Evolutionary conservation across 2,888 invertebrate genomes (phyloP).

Genomic region (Amorpha juglandis): DNA sequence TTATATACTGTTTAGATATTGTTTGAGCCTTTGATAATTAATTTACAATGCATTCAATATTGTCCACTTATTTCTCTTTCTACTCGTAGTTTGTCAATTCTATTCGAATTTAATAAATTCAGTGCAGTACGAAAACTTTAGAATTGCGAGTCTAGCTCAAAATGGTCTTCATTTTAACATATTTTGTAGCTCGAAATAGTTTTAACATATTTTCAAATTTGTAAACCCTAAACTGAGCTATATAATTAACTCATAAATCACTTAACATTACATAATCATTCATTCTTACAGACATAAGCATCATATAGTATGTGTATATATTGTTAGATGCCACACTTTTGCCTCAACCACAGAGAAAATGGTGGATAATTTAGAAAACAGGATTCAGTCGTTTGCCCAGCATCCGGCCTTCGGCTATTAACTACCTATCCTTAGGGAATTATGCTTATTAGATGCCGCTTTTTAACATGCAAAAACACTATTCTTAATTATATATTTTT

Average conservation of each 20-base stretch:
- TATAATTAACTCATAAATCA: conserved; percentile 14
- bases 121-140: no score
- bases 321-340: conserved; percentile 5
- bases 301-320: background rate
- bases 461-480: background rate
- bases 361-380: conserved; percentile 16
- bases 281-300: background rate
- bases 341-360: background rate
- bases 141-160: background rate
- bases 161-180: background rate
- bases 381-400: conserved; percentile 8
- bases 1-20: background rate
- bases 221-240: no score
- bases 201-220: background rate
- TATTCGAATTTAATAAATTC: no score
- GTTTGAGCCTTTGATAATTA: background rate
- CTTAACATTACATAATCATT: background rate
- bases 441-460: conserved; percentile 22
- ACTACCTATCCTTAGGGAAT: conserved; percentile 16
- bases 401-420: conserved; percentile 1
- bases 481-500: background rate
- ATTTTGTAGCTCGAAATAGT: no score
- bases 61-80: no score
- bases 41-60: background rate
- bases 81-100: no score